Evolutionary conservation across 2,888 invertebrate species (phyloP), one percentile per base, ranked within the genome.

Genomic region (Rutpela maculata): DNA sequence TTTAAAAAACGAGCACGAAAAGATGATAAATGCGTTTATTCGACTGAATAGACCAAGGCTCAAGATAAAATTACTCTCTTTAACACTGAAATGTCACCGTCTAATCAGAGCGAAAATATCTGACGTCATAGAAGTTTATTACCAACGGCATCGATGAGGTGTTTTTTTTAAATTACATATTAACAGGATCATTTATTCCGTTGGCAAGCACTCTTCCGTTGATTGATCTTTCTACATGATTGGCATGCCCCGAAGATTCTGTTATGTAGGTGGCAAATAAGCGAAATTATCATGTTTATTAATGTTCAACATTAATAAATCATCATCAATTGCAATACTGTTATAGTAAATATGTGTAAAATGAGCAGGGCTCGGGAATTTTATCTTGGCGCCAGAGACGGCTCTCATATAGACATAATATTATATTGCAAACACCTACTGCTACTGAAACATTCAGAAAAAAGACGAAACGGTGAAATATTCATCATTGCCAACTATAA

Each of bases 1-100:
- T 50, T 50, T 5, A n/a, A 50, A 50, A 50, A 50, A 50, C 3
- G 50, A 50, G n/a, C 50, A 50, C 50, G 50, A 50, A 17, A 50
- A 50, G 50, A 50, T 50, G 50, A 50, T 50, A 50, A 50, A 50
- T 50, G 50, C 50, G 50, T 50, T 50, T 50, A 50, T 50, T 50
- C 15, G 50, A n/a, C n/a, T 50, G n/a, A 50, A 17, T 50, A 1
- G 50, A 15, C 5, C n/a, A 50, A 50, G 15, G 43, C 43, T 43
- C 12, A 43, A 43, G 43, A 43, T 50, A n/a, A n/a, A 15, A 50
- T n/a, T 50, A 50, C n/a, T 50, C 15, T 43, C n/a, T n/a, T 35
- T 4, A n/a, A 50, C 50, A 50, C 50, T 50, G n/a, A 50, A 50
- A 50, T 50, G 50, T 43, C 43, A 43, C 15, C 50, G n/a, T n/a